Conservation (phyloP, 2,113 vertebrate genomes). For the Forbesichthys papilliferus region DNA sequence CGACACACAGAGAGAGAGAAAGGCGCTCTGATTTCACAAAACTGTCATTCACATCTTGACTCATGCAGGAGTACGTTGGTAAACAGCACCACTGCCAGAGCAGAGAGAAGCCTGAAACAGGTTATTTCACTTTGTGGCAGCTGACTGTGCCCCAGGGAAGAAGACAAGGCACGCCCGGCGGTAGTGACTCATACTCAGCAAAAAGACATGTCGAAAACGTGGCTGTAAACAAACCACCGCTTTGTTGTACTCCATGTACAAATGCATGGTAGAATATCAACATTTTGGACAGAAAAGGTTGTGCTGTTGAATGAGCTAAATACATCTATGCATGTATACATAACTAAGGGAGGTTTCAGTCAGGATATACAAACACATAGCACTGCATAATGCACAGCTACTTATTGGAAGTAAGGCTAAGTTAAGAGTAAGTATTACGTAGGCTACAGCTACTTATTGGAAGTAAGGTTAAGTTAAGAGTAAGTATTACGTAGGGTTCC, state of each 20-base stretch:
- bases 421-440: neutral
- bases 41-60: constrained; percentile 46
- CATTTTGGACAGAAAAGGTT: too few relatives aligned
- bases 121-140: constrained; percentile 64
- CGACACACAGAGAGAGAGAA: neutral
- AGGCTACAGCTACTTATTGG: neutral
- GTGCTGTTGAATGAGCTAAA: too few relatives aligned
- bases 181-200: constrained; percentile 49
- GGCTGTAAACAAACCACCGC: constrained; percentile 27
- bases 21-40: constrained; percentile 19
- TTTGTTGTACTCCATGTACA: constrained; percentile 4
- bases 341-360: too few relatives aligned
- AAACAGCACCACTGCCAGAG: constrained; percentile 38
- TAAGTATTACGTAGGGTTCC: too few relatives aligned
- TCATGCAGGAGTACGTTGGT: constrained; percentile 17
- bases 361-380: too few relatives aligned
- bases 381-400: too few relatives aligned
- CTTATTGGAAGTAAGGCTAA: neutral
- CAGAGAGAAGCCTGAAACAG: constrained; percentile 57
- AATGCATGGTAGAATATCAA: too few relatives aligned
- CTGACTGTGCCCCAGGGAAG: constrained; percentile 47
- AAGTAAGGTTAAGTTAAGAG: too few relatives aligned
- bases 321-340: too few relatives aligned
- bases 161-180: constrained; percentile 47
- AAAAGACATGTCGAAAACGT: neutral